phyloP scores from a whole-genome alignment of 2,888 invertebrate species.

The Andricus curvator region DNA sequence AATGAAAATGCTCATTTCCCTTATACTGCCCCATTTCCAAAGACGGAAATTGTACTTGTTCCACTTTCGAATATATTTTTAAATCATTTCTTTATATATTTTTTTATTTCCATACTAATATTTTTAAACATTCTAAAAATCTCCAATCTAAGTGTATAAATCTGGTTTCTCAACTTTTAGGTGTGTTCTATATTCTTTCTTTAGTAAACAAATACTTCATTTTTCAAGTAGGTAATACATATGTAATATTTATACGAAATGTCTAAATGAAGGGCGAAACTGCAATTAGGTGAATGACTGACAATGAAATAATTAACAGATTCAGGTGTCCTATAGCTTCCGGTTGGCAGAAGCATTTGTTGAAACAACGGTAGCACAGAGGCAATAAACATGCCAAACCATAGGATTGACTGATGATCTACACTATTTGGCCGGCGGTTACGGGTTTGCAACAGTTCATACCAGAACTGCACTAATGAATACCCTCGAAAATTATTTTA shows the following conservation, averaged over 20 bases:
- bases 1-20: too few species aligned
- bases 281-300: neutral
- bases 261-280: neutral
- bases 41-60: too few species aligned
- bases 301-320: conserved; percentile 32
- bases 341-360: conserved; percentile 13
- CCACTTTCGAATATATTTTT: too few species aligned
- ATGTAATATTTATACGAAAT: neutral
- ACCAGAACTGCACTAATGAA: conserved; percentile 6
- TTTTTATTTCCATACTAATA: too few species aligned
- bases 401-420: conserved; percentile 23
- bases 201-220: neutral
- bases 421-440: conserved; percentile 2
- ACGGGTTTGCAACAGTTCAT: neutral
- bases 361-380: conserved; percentile 18
- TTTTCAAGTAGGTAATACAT: neutral
- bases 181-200: too few species aligned
- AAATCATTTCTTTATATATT: too few species aligned
- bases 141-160: too few species aligned
- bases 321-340: neutral
- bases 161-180: too few species aligned
- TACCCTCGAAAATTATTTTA: conserved; percentile 3
- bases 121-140: too few species aligned
- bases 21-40: too few species aligned
- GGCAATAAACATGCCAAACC: conserved; percentile 36